These are phyloP conservation scores for Tragelaphus scriptus DNA, from an alignment of 2,113 vertebrate genomes.

Conservation along the genomic window DNA sequence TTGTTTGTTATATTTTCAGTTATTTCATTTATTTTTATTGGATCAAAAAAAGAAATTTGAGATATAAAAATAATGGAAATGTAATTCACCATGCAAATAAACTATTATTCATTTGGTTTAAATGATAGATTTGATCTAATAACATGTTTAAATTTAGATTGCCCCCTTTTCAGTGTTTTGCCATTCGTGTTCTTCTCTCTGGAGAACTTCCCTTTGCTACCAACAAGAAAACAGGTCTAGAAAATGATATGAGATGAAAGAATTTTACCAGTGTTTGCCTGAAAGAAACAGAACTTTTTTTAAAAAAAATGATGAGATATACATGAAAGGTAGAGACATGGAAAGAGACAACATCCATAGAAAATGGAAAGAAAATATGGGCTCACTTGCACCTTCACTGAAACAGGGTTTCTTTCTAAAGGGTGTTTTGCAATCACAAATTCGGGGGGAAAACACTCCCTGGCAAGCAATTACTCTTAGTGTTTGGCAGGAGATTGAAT, in stretches of 20 bases:
- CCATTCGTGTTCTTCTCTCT: background rate
- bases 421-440: background rate
- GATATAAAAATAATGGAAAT: background rate
- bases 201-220: background rate
- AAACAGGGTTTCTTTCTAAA: background rate
- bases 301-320: slow-evolving; percentile 14
- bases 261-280: background rate
- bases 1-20: background rate
- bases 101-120: slow-evolving; percentile 15
- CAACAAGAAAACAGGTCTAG: background rate
- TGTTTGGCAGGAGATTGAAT: slow-evolving; percentile 12
- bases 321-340: background rate
- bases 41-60: background rate
- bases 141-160: background rate
- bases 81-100: background rate
- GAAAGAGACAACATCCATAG: background rate
- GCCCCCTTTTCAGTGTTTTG: background rate
- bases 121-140: background rate
- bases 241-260: background rate
- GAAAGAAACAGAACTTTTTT: background rate
- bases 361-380: slow-evolving; percentile 34
- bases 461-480: background rate
- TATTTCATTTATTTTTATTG: background rate
- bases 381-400: background rate
- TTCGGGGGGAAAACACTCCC: background rate